Evolutionary conservation across 2,113 vertebrate genomes (phyloP).

Genomic region (Thymallus thymallus): DNA sequence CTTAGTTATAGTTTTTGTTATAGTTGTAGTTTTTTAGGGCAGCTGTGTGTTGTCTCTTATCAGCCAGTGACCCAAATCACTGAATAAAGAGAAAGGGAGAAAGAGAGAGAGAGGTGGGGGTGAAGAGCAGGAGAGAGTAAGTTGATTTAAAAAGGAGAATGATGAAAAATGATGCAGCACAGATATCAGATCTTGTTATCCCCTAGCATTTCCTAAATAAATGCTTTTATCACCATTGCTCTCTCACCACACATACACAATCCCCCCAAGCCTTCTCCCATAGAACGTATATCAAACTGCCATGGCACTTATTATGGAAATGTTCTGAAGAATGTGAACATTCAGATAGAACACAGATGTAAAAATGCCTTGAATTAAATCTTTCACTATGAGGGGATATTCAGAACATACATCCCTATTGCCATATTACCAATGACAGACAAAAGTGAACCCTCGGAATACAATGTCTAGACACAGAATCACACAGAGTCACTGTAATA

Average conservation of each 20-base stretch:
- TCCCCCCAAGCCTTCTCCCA: background rate
- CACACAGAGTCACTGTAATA: too few species aligned
- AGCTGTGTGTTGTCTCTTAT: constrained; percentile 73
- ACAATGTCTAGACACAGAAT: too few species aligned
- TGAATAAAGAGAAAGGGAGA: constrained; percentile 58
- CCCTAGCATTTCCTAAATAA: constrained; percentile 46
- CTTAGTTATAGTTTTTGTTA: constrained; percentile 10
- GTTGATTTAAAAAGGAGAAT: constrained; percentile 48
- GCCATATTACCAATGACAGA: too few species aligned
- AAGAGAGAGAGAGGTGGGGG: background rate
- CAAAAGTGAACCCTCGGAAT: too few species aligned
- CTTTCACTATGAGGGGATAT: background rate
- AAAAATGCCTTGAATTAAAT: background rate
- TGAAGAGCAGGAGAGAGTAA: background rate
- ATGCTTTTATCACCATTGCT: constrained; percentile 22
- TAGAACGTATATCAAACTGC: too few species aligned
- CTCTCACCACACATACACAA: constrained; percentile 13
- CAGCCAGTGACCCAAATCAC: constrained; percentile 75
- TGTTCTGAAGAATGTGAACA: too few species aligned
- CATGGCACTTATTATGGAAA: too few species aligned
- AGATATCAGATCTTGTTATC: constrained; percentile 63
- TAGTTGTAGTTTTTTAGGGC: constrained; percentile 60
- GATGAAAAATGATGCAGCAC: constrained; percentile 43
- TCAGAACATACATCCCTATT: background rate
- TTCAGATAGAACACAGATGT: background rate